Base-by-base conservation (phyloP, 2,888 invertebrate species). In the Brenthis hecate region DNA sequence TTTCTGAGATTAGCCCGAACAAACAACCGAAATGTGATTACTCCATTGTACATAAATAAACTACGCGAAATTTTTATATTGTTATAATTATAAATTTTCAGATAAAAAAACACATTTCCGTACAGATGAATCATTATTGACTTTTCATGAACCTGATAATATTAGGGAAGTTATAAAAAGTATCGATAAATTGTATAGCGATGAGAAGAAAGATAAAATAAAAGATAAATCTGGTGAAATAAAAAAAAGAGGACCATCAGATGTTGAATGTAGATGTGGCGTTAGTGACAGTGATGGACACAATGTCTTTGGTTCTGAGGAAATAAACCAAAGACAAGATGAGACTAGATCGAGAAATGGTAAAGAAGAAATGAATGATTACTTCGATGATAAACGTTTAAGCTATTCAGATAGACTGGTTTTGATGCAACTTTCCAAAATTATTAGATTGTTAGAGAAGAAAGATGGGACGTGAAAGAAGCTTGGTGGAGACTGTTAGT, bases 401-500 rank as follows among this genome's bases (percentile, higher is more conserved):
- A 19, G 19, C 4, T 62, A 54, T 54, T 62, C 62, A 8, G 64
- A 72, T 48, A 47, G 81, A 56, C 69, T 85, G 19, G 80, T 91
- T 69, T 69, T 89, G 71, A 70, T 76, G n/a, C 84, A 87, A 66
- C 70, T 91, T 1, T 77, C 85, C 0, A 88, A 77, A 76, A 90
- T 91, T 13, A 76, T 90, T 28, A 81, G 78, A 14, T 79, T 91
- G 65, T 72, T 91, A 76, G 89, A 90, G 72, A 80, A 77, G 69
- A 86, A 74, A 68, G 78, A 82, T 56, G 81, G 78, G 55, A 82
- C 82, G 70, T 89, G 81, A 88, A 62, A 14, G 6, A 32, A 51
- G 28, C 4, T 28, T 28, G 28, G 36, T 72, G 13, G 28, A 28
- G 13, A 43, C 19, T 28, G 55, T 67, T 67, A 19, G 51, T 48